These are phyloP conservation scores for Pachypsylla venusta DNA, from an alignment of 1,140 invertebrate species.

Conservation along the genomic window DNA sequence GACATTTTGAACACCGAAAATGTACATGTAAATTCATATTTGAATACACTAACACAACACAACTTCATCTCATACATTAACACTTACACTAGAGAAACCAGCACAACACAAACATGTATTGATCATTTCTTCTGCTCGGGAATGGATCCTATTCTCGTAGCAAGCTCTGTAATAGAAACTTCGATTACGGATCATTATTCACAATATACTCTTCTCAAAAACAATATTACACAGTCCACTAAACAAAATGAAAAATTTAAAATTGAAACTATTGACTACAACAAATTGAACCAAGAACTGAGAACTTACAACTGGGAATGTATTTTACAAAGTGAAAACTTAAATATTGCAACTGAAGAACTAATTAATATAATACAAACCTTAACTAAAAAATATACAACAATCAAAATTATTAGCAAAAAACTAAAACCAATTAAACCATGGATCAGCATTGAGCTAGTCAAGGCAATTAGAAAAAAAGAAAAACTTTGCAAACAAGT, in stretches of 20 bases:
- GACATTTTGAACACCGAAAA: not conserved
- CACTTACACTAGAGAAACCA: not conserved
- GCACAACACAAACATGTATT: not conserved
- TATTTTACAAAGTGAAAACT: not conserved
- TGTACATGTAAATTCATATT: not conserved
- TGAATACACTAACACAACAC: not conserved
- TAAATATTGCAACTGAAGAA: not conserved
- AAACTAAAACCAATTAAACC: not conserved
- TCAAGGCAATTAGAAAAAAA: not conserved
- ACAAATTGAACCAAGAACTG: not conserved
- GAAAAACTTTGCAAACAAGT: not conserved
- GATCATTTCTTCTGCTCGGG: not conserved
- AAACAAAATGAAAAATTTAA: not conserved
- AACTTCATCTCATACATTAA: not conserved
- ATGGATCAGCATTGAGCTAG: not conserved
- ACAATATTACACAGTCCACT: not conserved
- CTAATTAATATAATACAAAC: not conserved
- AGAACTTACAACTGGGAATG: not conserved
- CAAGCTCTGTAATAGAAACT: not conserved
- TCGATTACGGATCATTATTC: not conserved
- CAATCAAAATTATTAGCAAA: not conserved
- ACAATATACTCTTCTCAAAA: not conserved
- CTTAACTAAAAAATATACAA: not conserved
- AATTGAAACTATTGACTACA: not conserved
- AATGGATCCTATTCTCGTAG: not conserved